Evolutionary conservation across 2,113 vertebrate species (phyloP).

Genomic region (Mormyrus iriodes): DNA sequence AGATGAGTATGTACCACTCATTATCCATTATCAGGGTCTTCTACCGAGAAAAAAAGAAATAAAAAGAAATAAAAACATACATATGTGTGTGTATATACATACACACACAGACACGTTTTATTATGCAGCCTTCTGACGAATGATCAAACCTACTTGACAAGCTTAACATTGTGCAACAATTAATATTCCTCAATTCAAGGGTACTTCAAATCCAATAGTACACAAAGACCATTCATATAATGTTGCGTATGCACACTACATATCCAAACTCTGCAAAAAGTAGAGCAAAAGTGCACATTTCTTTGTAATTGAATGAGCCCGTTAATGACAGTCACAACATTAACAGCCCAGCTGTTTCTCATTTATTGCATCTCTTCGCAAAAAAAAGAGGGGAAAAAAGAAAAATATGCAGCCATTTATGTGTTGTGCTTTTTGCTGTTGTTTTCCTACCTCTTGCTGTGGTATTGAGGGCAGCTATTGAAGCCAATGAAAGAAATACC

Average conservation of each 20-base stretch:
- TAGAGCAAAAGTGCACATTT: slow-evolving; percentile 3
- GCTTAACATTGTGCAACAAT: neutral
- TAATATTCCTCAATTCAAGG: slow-evolving; percentile 17
- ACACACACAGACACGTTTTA: neutral
- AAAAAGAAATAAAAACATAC: neutral
- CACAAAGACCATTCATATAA: slow-evolving; percentile 10
- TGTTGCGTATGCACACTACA: slow-evolving; percentile 2
- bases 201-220: slow-evolving; percentile 8
- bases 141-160: slow-evolving; percentile 14
- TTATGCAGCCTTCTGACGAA: neutral
- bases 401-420: slow-evolving; percentile 4
- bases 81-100: neutral
- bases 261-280: slow-evolving; percentile 10
- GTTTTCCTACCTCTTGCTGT: slow-evolving; percentile 42
- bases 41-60: neutral
- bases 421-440: slow-evolving; percentile 22
- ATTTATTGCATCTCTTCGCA: slow-evolving; percentile 8
- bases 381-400: neutral
- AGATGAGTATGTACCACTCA: slow-evolving; percentile 10
- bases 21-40: neutral
- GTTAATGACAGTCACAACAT: slow-evolving; percentile 15
- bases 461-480: slow-evolving; percentile 25
- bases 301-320: slow-evolving; percentile 3
- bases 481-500: slow-evolving; percentile 39
- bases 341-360: slow-evolving; percentile 21